Evolutionary conservation across 1,140 invertebrate genomes (phyloP), one percentile per base, ranked within the genome.

Genomic region (Holotrichia oblita): DNA sequence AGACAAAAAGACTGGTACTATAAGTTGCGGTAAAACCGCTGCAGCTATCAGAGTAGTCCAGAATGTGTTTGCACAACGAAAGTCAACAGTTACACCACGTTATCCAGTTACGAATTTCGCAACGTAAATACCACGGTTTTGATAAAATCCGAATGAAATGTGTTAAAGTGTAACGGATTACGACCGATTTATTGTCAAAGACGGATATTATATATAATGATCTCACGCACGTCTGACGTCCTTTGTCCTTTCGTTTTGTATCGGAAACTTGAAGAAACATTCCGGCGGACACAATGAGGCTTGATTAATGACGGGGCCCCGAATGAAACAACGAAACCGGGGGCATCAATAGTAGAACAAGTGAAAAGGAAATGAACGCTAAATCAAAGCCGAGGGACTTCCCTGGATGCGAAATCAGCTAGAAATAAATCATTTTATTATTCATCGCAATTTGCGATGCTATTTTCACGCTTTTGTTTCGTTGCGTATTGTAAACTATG

Each of bases 291-390:
- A 55, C 48, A 55, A 55, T 55, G 14, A n/a, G 48, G 14, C 48
- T 55, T 55, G 48, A 55, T 55, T 55, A 55, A 55, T 55, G 48
- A 55, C 27, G 27, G n/a, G 0, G 12, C 9, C 9, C 42, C 42
- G 48, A n/a, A 55, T 55, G 48, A 17, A 55, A 55, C 48, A 55
- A 17, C 48, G 14, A 6, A 17, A n/a, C n/a, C n/a, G n/a, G 12
- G 14, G 48, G 6, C 17, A n/a, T 55, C 48, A 55, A n/a, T 55
- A 55, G 48, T 55, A n/a, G 12, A 55, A 14, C 14, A 17, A 55
- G 48, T 55, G 48, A 55, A 55, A 55, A 14, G 48, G 48, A 55
- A 55, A 55, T 55, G 48, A 55, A 55, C 14, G 48, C 48, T 55
- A 55, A 55, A 55, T 55, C 48, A 55, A 34, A 55, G 48, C 48